phyloP scores from a whole-genome alignment of 2,888 invertebrate species.

The Buathra laborator region DNA sequence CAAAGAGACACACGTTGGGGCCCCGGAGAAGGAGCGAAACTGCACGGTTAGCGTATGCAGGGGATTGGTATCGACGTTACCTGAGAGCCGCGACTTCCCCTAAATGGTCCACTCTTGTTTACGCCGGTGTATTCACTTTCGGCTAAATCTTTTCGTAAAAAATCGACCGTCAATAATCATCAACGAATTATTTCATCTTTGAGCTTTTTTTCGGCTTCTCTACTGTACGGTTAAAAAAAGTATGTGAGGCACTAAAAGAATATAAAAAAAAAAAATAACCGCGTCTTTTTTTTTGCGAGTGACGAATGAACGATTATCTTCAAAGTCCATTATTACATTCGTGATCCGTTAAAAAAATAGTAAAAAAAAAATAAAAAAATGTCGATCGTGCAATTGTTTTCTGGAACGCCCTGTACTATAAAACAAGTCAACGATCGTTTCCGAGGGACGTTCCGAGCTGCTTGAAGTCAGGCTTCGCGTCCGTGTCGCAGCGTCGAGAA shows the following conservation, averaged over 20 bases:
- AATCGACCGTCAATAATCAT: neutral
- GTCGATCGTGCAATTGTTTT: slow-evolving; percentile 26
- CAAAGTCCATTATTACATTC: neutral
- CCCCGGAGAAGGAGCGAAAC: neutral
- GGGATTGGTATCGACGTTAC: slow-evolving; percentile 4
- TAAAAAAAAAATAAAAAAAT: neutral
- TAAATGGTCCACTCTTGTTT: slow-evolving; percentile 38
- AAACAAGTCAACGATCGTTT: slow-evolving; percentile 33
- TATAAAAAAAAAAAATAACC: no score
- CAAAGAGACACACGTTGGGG: slow-evolving; percentile 27
- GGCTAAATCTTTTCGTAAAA: neutral
- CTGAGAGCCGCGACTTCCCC: slow-evolving; percentile 47
- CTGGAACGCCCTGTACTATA: slow-evolving; percentile 29
- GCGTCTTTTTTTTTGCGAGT: no score
- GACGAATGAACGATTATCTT: no score
- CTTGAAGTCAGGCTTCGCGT: slow-evolving; percentile 60
- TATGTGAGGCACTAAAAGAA: neutral
- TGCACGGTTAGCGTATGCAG: neutral
- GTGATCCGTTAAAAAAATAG: neutral
- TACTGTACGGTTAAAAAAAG: neutral
- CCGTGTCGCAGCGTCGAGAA: slow-evolving; percentile 74
- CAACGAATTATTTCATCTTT: slow-evolving; percentile 1
- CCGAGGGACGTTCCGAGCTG: slow-evolving; percentile 53
- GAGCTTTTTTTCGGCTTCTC: neutral
- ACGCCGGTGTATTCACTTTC: slow-evolving; percentile 1